A percentile compares a stretch with the other conserved stretches of the same genome.
These are phyloP conservation scores for Autographa pulchrina DNA, from an alignment of 2,888 invertebrate species.

Conservation along the genomic window DNA sequence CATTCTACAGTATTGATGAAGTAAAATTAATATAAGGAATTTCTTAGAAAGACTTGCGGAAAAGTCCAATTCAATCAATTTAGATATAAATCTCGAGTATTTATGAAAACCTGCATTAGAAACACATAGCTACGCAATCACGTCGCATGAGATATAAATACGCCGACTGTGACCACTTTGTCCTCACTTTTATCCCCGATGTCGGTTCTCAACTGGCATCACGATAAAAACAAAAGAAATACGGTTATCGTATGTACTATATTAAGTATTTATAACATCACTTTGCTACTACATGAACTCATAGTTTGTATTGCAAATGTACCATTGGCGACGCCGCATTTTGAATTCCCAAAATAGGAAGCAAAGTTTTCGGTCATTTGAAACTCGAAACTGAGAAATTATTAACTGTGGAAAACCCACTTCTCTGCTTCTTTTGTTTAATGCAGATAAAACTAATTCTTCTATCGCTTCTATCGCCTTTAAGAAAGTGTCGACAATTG, in stretches of 20 bases:
- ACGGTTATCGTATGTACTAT: not conserved
- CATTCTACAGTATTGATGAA: not conserved
- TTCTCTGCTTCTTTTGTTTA: not conserved
- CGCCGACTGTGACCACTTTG: not conserved
- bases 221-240: not conserved
- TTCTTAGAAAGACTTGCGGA: too few species aligned
- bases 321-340: not conserved
- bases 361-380: not conserved
- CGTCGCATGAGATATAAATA: too few species aligned
- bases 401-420: not conserved
- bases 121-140: too few species aligned
- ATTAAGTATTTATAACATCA: not conserved
- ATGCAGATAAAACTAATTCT: not conserved
- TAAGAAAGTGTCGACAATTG: slow-evolving; percentile 9
- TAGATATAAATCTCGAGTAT: too few species aligned
- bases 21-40: not conserved
- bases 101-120: too few species aligned
- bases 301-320: not conserved
- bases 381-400: not conserved
- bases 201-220: not conserved
- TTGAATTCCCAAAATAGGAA: not conserved
- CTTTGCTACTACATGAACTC: not conserved
- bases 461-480: not conserved
- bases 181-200: not conserved
- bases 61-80: too few species aligned